A percentile compares a stretch with the other conserved stretches of the same genome.
Evolutionary conservation across 2,888 invertebrate species (phyloP).

Genomic region (Tetramorium bicarinatum): DNA sequence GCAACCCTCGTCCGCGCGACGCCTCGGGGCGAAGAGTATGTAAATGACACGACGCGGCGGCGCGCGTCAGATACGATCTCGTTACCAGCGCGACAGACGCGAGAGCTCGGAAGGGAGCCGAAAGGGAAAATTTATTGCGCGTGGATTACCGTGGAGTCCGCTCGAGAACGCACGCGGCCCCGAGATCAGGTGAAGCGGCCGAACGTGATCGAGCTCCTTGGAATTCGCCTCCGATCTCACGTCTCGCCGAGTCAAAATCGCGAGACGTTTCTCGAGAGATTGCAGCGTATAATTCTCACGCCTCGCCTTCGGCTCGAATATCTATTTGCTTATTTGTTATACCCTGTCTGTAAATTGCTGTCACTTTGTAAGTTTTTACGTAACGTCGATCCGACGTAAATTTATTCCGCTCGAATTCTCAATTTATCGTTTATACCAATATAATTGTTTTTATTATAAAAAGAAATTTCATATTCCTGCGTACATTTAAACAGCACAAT

Average conservation of each 20-base stretch:
- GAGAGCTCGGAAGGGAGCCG: background rate
- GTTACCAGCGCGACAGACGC: conserved; percentile 74
- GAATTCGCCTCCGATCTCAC: background rate
- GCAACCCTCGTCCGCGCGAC: conserved; percentile 68
- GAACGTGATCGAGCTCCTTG: conserved; percentile 1
- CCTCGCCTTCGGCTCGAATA: background rate
- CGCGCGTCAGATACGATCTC: conserved; percentile 79
- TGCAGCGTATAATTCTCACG: conserved; percentile 17
- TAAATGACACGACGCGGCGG: conserved; percentile 81
- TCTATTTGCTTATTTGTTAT: background rate
- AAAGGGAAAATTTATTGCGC: conserved; percentile 65
- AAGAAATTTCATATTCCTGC: background rate
- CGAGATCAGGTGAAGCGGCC: conserved; percentile 7
- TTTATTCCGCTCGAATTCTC: background rate
- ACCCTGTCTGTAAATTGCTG: background rate
- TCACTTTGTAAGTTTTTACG: background rate
- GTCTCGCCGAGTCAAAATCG: conserved; percentile 5
- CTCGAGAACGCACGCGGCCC: background rate
- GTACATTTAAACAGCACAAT: background rate
- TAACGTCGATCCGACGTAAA: background rate
- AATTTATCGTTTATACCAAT: background rate
- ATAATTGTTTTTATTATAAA: background rate
- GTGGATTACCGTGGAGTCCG: conserved; percentile 53
- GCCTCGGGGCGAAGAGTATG: conserved; percentile 82
- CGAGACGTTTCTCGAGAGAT: background rate